Percentiles rank a stretch among this genome's conserved stretches.
Conservation (phyloP, 2,113 vertebrate genomes). For the Sclerurus mexicanus region DNA sequence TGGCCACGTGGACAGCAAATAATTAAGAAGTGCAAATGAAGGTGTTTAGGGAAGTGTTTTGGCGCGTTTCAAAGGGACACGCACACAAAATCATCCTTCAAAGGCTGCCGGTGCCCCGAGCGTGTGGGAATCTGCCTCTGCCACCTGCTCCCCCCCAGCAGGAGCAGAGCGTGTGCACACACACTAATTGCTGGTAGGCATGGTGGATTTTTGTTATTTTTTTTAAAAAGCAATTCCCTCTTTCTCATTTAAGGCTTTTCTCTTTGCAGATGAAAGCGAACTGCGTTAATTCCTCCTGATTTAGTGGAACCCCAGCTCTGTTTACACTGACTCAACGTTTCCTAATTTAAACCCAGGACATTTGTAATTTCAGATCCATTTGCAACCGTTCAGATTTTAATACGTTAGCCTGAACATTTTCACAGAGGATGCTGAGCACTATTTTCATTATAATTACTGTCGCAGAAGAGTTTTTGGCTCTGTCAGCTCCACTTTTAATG, state of each 20-base stretch:
- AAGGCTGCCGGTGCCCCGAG: background rate
- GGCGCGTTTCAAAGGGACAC: background rate
- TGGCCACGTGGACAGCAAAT: background rate
- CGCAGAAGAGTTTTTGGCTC: background rate
- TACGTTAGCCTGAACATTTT: background rate
- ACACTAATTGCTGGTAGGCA: background rate
- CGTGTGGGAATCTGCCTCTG: background rate
- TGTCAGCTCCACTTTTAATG: slow-evolving; percentile 6
- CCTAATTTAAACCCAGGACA: background rate
- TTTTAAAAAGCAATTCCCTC: background rate
- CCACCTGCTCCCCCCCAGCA: background rate
- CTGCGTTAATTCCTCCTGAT: background rate
- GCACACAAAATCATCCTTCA: background rate
- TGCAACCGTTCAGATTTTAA: background rate
- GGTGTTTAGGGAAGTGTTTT: background rate
- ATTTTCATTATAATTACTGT: background rate
- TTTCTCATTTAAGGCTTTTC: background rate
- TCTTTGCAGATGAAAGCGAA: background rate
- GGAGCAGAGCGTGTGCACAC: background rate
- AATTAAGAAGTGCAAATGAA: background rate
- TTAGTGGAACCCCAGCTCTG: background rate
- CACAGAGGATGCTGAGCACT: background rate
- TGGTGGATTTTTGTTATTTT: no score
- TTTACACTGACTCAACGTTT: background rate
- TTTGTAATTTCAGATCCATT: slow-evolving; percentile 11